Evolutionary conservation across 2,888 invertebrate species (phyloP), one percentile per base, ranked within the genome.

Genomic region (Ferrisia virgata): DNA sequence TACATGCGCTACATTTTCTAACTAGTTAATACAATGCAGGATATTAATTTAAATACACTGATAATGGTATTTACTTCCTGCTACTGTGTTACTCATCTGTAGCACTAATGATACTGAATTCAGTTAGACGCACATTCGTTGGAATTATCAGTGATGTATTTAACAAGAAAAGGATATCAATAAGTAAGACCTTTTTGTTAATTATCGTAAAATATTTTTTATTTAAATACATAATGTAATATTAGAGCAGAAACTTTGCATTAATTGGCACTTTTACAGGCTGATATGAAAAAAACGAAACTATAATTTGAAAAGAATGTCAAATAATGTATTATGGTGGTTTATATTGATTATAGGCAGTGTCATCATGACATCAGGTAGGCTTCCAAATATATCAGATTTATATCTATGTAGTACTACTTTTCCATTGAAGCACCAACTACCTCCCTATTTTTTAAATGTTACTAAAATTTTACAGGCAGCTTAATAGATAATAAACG

Each of bases 341-440:
- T 22, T 36, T n/a, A 58, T 81, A 53, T 18, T 53, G 5, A 31
- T 64, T 28, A 43, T 64, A 31, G 43, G 81, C 53, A 64, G 58
- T 28, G 58, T 53, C 5, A 15, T 36, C 64, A 79, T 47, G 82
- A 76, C 39, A 87, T 87, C 87, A 87, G 88, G 87, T 87, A 86
- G 87, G 87, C 22, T 53, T 22, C 22, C 8, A 22, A 8, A 6
- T 22, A 8, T 1, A 18, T 22, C 5, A 53, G 22, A 8, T 47
- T 22, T 8, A 22, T 8, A 8, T 53, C 11, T 2, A 4, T 5
- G 53, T 11, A n/a, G n/a, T n/a, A 8, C 39, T 5, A 39, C 11
- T 39, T 39, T 39, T 39, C 39, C 39, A 39, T 39, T 11, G 11
- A 39, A 8, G 11, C 11, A 8, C 39, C 39, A 39, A 8, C 11